Percentiles rank a stretch among this genome's conserved stretches.
These are phyloP conservation scores for Nycticorax nycticorax DNA, from an alignment of 2,113 vertebrate species.

Conservation along the genomic window DNA sequence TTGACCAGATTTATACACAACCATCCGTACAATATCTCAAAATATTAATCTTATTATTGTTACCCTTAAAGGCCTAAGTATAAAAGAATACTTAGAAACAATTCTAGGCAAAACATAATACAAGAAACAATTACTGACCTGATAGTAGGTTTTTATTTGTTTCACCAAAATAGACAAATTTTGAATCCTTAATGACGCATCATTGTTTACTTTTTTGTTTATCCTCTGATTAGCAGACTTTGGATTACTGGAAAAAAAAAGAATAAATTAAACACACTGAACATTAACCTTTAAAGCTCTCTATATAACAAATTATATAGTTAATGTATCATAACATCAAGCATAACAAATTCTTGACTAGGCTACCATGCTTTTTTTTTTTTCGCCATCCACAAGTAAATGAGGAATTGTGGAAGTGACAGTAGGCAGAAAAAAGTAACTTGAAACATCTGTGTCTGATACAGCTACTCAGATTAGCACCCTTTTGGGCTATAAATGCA, in stretches of 20 bases:
- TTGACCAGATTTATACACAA: background rate
- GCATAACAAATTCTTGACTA: background rate
- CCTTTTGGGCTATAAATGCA: background rate
- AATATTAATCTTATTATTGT: background rate
- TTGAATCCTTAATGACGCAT: constrained; percentile 91
- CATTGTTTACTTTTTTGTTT: constrained; percentile 97
- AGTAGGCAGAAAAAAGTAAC: background rate
- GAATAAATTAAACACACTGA: background rate
- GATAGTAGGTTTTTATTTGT: constrained; percentile 94
- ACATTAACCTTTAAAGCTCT: background rate
- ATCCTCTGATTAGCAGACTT: constrained; percentile 89
- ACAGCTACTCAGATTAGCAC: background rate
- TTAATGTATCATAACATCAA: background rate
- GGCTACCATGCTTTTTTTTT: background rate
- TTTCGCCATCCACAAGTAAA: background rate
- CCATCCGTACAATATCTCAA: background rate
- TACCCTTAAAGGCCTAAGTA: background rate
- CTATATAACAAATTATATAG: background rate
- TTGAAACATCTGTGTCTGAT: background rate
- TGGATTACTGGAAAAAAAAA: constrained; percentile 83
- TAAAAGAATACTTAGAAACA: background rate
- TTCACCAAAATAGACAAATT: constrained; percentile 92
- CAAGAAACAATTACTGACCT: constrained; percentile 79
- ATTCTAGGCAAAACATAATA: background rate
- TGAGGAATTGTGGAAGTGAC: background rate